Conservation (phyloP, 2,113 vertebrate species). For the Ammodytes marinus region DNA sequence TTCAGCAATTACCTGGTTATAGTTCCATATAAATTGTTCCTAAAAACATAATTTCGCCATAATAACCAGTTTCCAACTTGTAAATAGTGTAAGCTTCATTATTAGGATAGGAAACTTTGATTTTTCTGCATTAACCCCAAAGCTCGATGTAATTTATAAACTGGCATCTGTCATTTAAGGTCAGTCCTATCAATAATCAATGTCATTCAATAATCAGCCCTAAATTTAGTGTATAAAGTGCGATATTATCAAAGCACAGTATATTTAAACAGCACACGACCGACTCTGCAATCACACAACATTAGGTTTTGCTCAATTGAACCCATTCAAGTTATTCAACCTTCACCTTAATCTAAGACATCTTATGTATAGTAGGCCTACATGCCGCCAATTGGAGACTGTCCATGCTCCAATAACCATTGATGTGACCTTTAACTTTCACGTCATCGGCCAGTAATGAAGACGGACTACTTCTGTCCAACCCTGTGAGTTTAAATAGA, state of each 20-base stretch:
- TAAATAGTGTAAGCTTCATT: neutral
- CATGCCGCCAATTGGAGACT: neutral
- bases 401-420: slow-evolving; percentile 26
- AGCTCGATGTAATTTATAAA: neutral
- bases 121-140: neutral
- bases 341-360: neutral
- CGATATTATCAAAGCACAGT: neutral
- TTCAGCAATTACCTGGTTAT: neutral
- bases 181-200: too few relatives aligned
- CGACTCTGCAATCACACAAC: neutral
- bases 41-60: neutral
- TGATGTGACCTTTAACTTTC: slow-evolving; percentile 16
- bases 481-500: slow-evolving; percentile 27
- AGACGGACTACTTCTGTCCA: slow-evolving; percentile 26
- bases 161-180: neutral
- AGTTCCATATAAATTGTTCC: neutral
- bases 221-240: neutral
- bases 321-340: neutral
- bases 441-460: slow-evolving; percentile 42
- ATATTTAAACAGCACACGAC: neutral
- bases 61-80: neutral
- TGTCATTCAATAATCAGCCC: neutral
- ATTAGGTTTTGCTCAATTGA: neutral
- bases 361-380: neutral
- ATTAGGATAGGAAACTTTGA: neutral